Evolutionary conservation across 2,797 vertebrate species (phyloP).

Genomic region (Tapirus indicus): DNA sequence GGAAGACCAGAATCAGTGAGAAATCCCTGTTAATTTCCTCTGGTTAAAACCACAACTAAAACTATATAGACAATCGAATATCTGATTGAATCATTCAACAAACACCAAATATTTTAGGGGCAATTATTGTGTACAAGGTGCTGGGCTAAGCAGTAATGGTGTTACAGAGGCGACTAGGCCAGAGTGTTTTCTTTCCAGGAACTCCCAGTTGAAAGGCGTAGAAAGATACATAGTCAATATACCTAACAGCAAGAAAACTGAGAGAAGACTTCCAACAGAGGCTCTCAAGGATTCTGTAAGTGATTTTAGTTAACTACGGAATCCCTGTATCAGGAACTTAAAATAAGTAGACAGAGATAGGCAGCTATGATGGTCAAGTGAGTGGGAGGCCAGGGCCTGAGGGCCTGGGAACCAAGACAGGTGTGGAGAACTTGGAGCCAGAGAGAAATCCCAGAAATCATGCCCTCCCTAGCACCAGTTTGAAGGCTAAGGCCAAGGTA

Average conservation of each 20-base stretch:
- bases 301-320: background rate
- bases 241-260: background rate
- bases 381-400: background rate
- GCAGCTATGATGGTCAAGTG: background rate
- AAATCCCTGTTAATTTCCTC: slow-evolving; percentile 60
- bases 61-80: background rate
- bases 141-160: background rate
- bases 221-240: background rate
- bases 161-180: background rate
- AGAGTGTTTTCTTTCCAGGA: slow-evolving; percentile 37
- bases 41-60: slow-evolving; percentile 64
- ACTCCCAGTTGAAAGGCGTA: background rate
- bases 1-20: slow-evolving; percentile 46
- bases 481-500: background rate
- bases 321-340: background rate
- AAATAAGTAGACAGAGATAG: background rate
- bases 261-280: background rate
- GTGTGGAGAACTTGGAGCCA: background rate
- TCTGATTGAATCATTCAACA: background rate
- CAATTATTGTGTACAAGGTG: background rate
- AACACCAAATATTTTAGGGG: background rate
- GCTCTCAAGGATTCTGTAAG: background rate
- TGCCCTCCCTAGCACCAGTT: background rate
- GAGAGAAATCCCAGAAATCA: background rate
- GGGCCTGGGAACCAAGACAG: background rate